Evolutionary conservation across 1,140 invertebrate species (phyloP), one percentile per base, ranked within the genome.

Genomic region (Drosophila tristis): DNA sequence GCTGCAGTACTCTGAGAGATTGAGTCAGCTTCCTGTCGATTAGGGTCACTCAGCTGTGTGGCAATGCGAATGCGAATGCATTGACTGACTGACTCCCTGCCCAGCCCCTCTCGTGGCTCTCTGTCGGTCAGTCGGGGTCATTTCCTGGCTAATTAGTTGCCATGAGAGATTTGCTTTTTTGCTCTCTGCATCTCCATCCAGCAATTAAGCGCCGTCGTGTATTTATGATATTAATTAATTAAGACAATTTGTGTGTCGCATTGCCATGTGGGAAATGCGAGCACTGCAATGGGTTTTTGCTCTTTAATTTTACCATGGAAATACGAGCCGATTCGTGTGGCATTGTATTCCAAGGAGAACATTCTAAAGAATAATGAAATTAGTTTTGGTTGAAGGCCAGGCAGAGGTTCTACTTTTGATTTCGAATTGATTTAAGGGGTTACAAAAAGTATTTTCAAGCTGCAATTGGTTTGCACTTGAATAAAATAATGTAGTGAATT

Each of bases 161-260:
- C 85, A 87, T 87, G 82, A 86, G 74, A 87, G 73, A 73, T 81
- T 86, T 78, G 42, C 64, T 66, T 60, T 74, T 58, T 57, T 29
- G 26, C 42, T 56, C 58, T 43, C 54, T 51, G 59, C 48, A 53
- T 53, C 61, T 64, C 61, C 71, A 79, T 68, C 44, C 11, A 62
- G 50, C 78, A 87, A 87, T 86, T 82, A 86, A 87, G 84, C 81
- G 63, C 82, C 64, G 84, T 89, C 79, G 74, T 71, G 54, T 79
- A 89, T 86, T 86, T 89, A 86, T 82, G 82, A 86, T 79, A 89
- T 86, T 86, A 86, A 86, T 86, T 86, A 86, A 86, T 89, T 86
- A 86, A 86, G 84, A 63, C 82, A 75, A 89, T 87, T 86, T 82
- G 70, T 72, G 74, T 72, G 78, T 61, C 59, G 67, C 58, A 66